Base-by-base conservation (phyloP, 2,113 vertebrate species). In the Lagopus leucura region DNA sequence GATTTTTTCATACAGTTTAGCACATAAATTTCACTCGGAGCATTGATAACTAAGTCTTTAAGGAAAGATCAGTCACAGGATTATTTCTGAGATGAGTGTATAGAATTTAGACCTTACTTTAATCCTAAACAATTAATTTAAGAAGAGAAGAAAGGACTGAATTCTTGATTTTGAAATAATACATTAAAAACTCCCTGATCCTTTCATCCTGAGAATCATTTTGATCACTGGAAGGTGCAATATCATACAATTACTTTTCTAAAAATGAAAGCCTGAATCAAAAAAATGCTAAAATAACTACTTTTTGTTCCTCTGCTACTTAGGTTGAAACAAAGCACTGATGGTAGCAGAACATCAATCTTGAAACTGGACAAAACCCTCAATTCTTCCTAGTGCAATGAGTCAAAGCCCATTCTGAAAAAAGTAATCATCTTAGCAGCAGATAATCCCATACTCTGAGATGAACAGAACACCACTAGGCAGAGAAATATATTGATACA, bases 381-480 rank as follows among this genome's bases (percentile, higher is more conserved):
- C 52, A 3, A 12, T 22, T 27, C 34, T 50, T 76, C n/a, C 43
- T 19, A 11, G 4, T 8, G 14, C 4, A 57, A 52, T 1, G 6
- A 84, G 30, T 6, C 64, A 30, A 48, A 24, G 16, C 30, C 14
- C 38, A 50, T 6, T 60, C 64, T 15, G 11, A 64, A 64, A 84
- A 9, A 73, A 85, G 13, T 43, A 72, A 11, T 9, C 0, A 1
- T 10, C 30, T 61, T 9, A 63, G 43, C 40, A 28, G 3, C 0
- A 74, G 11, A 63, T 18, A 64, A 82, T 22, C 25, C n/a, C 12
- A 4, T 19, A 34, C 0, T 22, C 38, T 47, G 43, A 25, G 11
- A 85, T 15, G 4, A 89, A 77, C 6, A 73, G 12, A 63, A 47
- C 45, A 45, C 7, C 43, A n/a, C 45, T 4, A 79, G 64, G 64